Percentiles rank a stretch among this genome's conserved stretches.
Conservation (phyloP, 2,888 invertebrate genomes). For the Eretmocerus hayati region DNA sequence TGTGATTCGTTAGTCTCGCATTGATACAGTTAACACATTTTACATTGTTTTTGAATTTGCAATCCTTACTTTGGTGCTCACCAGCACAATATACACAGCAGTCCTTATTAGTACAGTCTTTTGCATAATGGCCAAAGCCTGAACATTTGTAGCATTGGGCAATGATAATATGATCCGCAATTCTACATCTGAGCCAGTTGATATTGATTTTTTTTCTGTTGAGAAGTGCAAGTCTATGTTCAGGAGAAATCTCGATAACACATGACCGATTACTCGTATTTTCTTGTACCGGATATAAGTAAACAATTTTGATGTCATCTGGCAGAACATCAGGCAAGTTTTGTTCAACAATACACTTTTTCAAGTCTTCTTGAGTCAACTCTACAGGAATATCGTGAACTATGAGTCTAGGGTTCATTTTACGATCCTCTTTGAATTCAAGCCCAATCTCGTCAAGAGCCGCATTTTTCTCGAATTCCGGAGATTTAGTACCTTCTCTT, state of each 20-base stretch:
- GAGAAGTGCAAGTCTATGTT: neutral
- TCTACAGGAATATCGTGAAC: neutral
- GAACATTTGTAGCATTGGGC: slow-evolving; percentile 1
- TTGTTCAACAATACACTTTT: neutral
- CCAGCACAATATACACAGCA: neutral
- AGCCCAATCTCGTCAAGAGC: neutral
- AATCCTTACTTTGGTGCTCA: neutral
- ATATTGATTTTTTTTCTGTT: neutral
- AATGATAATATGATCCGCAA: neutral
- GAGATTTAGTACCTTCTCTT: neutral
- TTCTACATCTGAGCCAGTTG: neutral
- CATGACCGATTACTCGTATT: neutral
- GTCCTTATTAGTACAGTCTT: neutral
- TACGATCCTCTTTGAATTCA: neutral
- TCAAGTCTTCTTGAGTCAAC: neutral
- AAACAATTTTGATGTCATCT: neutral
- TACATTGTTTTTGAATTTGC: neutral
- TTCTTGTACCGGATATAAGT: neutral
- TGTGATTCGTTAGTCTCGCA: neutral
- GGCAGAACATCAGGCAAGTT: neutral
- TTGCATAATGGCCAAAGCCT: neutral
- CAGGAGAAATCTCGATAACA: neutral
- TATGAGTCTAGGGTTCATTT: neutral
- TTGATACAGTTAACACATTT: neutral
- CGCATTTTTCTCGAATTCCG: neutral